Base-by-base conservation (phyloP, 2,113 vertebrate genomes). In the Eurystomus gularis region DNA sequence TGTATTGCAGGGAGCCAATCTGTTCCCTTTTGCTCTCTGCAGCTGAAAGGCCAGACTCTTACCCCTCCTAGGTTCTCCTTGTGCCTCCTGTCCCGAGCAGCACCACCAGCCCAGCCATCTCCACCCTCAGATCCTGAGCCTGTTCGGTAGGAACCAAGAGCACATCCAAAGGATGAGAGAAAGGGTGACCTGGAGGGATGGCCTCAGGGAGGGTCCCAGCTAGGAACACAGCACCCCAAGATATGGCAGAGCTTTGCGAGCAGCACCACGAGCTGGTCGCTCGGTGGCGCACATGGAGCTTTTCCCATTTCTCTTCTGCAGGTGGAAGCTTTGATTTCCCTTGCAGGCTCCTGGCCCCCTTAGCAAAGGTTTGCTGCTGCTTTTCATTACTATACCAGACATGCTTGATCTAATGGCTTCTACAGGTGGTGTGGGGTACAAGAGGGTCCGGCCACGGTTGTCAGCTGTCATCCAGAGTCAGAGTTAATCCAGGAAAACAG, bases 401-500 rank as follows among this genome's bases (percentile, higher is more conserved):
- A 64, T 49, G 21, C 35, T 68, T 57, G 70, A 93, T 86, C 60
- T 97, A 71, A 96, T 97, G 81, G 91, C 62, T 97, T 96, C 75
- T 96, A 9, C 97, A 98, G 97, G 94, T 97, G 96, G 35, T 1
- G 49, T 52, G 61, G 73, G 70, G 80, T 70, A 26, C 72, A 37
- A 64, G 85, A 90, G 72, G 79, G 91, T 90, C 82, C 18, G 0
- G 83, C 90, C 48, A 8, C 4, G 2, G 86, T 97, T 93, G 93
- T 93, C 94, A 96, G 95, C 96, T 91, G 73, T 97, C 97, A 95
- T 94, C 96, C 95, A 96, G 96, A 89, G 96, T 97, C 96, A 80
- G 89, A 96, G 94, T 96, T 98, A 97, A 97, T 97, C 94, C 96
- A 96, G 88, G 83, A 96, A 95, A 84, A 69, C 93, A 97, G 93